Evolutionary conservation across 2,888 invertebrate species (phyloP), one percentile per base, ranked within the genome.

Genomic region (Piscicola geometra): DNA sequence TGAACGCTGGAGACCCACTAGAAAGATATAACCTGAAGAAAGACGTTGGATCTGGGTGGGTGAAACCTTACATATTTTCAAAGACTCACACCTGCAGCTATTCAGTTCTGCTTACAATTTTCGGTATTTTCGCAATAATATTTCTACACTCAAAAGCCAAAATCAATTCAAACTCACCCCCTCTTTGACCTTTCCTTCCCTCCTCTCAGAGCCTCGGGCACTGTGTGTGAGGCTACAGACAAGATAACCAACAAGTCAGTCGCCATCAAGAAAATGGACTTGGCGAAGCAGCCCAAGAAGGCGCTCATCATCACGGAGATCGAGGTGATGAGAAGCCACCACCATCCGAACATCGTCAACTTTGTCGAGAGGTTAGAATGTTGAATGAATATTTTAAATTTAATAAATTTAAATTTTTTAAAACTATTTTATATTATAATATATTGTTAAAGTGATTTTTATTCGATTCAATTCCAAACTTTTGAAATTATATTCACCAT

Each of bases 301-400:
- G 99, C 99, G 87, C 89, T 99, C 80, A 99, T 99, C 85, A 97
- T 99, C 84, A 99, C 99, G 88, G 99, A 99, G 88, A 99, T 99
- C 86, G 89, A 98, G 80, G 98, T 99, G 50, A 99, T 99, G 98
- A 91, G 96, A 91, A 96, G 98, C 90, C 98, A 98, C 88, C 96
- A 97, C 84, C 97, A 98, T 88, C 93, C 94, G 79, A 99, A 99
- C 86, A 97, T 99, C 79, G 99, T 99, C 81, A 99, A 99, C 89
- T 99, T 98, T 86, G 89, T 99, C 81, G 98, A 99, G 88, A 96
- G 96, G 72, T 33, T 3, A n/a, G 56, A 9, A 15, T 30, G 64
- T 9, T 18, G 15, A 18, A 30, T 28, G 21, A 64, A 30, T 64
- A 9, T 28, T 64, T 64, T 64, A 21, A 64, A 3, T 28, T 64